Conservation (phyloP, 2,113 vertebrate genomes). For the Dasyprocta punctata region DNA sequence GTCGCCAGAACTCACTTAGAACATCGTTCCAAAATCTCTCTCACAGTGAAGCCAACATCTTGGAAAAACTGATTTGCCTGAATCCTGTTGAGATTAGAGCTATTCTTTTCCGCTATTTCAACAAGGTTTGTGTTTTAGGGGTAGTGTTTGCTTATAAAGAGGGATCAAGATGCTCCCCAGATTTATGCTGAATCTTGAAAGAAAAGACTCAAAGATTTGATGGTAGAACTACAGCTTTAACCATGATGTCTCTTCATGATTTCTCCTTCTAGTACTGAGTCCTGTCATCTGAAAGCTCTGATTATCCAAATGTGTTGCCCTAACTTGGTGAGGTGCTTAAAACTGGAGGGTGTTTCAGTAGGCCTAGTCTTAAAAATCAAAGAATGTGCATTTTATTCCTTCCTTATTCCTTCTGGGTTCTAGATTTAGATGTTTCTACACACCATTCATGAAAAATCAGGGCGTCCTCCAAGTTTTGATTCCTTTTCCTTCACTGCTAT, state of each 20-base stretch:
- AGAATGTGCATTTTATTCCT: constrained; percentile 19
- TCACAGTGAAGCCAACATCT: constrained; percentile 86
- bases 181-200: constrained; percentile 41
- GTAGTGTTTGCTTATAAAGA: constrained; percentile 32
- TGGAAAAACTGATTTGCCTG: constrained; percentile 89
- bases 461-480: neutral
- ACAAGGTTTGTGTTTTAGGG: constrained; percentile 89
- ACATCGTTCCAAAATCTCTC: constrained; percentile 83
- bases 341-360: neutral
- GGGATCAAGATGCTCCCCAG: neutral
- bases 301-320: neutral
- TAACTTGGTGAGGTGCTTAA: constrained; percentile 17
- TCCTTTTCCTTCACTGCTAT: neutral
- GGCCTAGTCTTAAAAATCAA: constrained; percentile 41
- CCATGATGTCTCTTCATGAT: neutral
- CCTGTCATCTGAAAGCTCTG: neutral
- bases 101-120: constrained; percentile 93
- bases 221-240: neutral
- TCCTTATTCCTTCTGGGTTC: constrained; percentile 47
- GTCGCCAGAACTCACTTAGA: constrained; percentile 86
- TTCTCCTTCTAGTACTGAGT: neutral
- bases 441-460: constrained; percentile 39
- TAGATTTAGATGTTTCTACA: constrained; percentile 47
- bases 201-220: neutral
- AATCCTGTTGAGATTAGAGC: constrained; percentile 87